Evolutionary conservation across 2,113 vertebrate genomes (phyloP).

Genomic region (Cettia cetti): DNA sequence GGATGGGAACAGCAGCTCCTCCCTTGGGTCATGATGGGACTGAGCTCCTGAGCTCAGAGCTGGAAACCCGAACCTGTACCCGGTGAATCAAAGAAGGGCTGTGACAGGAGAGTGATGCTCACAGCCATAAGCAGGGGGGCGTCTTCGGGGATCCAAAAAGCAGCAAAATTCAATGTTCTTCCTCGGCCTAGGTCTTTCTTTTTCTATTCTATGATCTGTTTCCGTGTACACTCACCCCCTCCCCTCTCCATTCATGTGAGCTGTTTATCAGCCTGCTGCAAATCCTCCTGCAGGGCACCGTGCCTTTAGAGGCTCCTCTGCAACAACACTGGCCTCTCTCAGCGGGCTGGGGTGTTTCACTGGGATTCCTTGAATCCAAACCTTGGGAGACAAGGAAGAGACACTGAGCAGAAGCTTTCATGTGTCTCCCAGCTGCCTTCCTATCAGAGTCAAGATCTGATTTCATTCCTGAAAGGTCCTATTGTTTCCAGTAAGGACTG

Average conservation of each 20-base stretch:
- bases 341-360: neutral
- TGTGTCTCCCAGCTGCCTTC: slow-evolving; percentile 60
- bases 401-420: slow-evolving; percentile 41
- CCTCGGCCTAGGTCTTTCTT: neutral
- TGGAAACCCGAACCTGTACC: neutral
- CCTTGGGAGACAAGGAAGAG: slow-evolving; percentile 39
- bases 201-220: neutral
- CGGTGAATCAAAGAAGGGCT: neutral
- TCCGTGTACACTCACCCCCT: rapidly evolving
- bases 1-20: neutral
- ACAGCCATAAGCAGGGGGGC: rapidly evolving
- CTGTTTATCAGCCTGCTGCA: rapidly evolving
- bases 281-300: neutral
- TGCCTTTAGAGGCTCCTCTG: neutral
- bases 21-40: neutral
- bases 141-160: neutral
- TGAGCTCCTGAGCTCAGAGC: neutral
- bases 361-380: neutral
- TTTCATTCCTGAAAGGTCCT: slow-evolving; percentile 67
- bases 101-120: neutral
- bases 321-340: neutral
- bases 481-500: slow-evolving; percentile 62
- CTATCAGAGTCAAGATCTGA: slow-evolving; percentile 57
- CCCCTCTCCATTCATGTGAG: rapidly evolving
- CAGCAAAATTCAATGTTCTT: neutral